These are phyloP conservation scores for Leptinotarsa peninsularis DNA, from an alignment of 2,888 invertebrate species.

Conservation along the genomic window DNA sequence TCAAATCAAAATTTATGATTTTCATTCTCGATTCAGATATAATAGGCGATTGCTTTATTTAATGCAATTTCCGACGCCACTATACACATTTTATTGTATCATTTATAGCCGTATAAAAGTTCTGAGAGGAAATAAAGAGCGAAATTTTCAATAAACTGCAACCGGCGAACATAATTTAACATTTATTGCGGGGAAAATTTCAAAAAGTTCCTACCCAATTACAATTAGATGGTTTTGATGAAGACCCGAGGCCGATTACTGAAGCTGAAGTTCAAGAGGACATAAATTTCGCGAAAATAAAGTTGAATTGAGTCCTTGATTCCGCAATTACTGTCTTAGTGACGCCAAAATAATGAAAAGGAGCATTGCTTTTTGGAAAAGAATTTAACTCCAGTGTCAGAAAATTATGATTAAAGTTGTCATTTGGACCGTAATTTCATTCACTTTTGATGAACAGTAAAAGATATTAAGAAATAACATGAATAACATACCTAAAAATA, in stretches of 20 bases:
- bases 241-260: constrained; percentile 14
- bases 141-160: constrained; percentile 37
- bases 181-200: constrained; percentile 31
- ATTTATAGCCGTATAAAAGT: constrained; percentile 38
- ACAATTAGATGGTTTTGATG: constrained; percentile 29
- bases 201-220: constrained; percentile 34
- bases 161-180: constrained; percentile 34
- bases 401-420: no score
- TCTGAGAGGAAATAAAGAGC: constrained; percentile 35
- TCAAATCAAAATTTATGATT: constrained; percentile 19
- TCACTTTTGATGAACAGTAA: no score
- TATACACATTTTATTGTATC: constrained; percentile 31
- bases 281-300: constrained; percentile 15
- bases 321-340: constrained; percentile 13
- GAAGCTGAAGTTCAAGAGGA: constrained; percentile 11
- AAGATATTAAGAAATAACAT: no score
- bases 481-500: no score
- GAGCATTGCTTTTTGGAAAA: background rate
- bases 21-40: constrained; percentile 13
- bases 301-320: constrained; percentile 14
- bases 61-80: constrained; percentile 17
- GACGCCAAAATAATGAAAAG: constrained; percentile 10
- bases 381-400: no score
- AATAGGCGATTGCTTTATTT: constrained; percentile 19
- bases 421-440: no score